Conservation (phyloP, 2,888 invertebrate species). For the Vandiemenella viatica region DNA sequence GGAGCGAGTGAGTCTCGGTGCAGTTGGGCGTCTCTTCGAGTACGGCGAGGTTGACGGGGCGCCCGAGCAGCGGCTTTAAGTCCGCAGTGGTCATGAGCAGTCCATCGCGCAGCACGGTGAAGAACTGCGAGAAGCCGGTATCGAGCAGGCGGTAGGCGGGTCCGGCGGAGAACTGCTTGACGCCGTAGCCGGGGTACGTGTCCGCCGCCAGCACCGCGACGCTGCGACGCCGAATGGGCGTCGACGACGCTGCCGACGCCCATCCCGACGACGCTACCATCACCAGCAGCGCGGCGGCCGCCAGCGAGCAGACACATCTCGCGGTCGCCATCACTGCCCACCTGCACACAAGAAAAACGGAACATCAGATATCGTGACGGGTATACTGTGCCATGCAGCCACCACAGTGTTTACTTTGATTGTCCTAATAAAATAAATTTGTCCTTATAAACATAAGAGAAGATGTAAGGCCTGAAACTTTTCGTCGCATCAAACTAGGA, state of each 20-base stretch:
- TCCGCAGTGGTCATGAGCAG: constrained; percentile 83
- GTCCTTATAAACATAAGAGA: too few relatives aligned
- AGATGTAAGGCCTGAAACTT: too few relatives aligned
- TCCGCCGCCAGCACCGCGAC: constrained; percentile 68
- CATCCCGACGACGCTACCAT: neutral
- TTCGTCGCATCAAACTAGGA: too few relatives aligned
- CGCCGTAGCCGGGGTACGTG: constrained; percentile 76
- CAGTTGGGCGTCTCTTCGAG: constrained; percentile 67
- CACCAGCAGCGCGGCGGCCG: neutral
- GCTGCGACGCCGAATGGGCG: constrained; percentile 5
- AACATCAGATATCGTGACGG: too few relatives aligned
- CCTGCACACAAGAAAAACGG: too few relatives aligned
- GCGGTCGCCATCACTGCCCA: too few relatives aligned
- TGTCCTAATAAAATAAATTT: too few relatives aligned
- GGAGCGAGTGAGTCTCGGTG: constrained; percentile 63
- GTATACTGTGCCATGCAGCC: too few relatives aligned
- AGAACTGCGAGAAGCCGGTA: constrained; percentile 68
- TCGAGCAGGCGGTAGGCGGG: constrained; percentile 51
- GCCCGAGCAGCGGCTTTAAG: constrained; percentile 63
- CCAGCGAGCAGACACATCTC: too few relatives aligned
- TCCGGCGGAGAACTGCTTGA: constrained; percentile 55
- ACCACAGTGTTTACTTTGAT: too few relatives aligned
- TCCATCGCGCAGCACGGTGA: constrained; percentile 74
- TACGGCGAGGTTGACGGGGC: constrained; percentile 65
- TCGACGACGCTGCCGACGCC: neutral